phyloP scores from a whole-genome alignment of 2,888 invertebrate genomes.

The Meiosimyza decipiens region DNA sequence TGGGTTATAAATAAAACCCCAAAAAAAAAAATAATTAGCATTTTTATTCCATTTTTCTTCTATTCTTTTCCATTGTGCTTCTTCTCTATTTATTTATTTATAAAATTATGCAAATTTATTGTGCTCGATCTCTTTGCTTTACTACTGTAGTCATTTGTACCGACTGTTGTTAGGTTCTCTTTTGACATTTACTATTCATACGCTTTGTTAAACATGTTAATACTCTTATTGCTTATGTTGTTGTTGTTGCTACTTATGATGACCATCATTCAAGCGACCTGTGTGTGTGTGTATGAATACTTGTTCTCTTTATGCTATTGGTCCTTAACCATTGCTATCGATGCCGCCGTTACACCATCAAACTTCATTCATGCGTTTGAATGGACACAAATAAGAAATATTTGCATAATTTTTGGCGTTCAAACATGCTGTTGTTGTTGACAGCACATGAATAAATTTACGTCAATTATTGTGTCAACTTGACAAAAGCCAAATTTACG shows the following conservation, averaged over 20 bases:
- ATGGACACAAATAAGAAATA: conserved; percentile 20
- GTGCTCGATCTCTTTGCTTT: neutral
- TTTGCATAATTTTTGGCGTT: conserved; percentile 22
- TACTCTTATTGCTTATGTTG: neutral
- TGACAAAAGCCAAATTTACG: conserved; percentile 19
- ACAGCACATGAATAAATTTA: conserved; percentile 24
- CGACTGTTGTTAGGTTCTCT: neutral
- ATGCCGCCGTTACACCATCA: neutral
- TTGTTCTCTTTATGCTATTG: neutral
- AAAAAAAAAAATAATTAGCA: neutral
- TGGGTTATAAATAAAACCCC: too few species aligned
- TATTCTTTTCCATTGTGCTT: too few species aligned
- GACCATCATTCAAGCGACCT: neutral
- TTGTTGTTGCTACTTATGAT: neutral
- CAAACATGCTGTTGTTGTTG: neutral
- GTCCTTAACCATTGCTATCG: neutral
- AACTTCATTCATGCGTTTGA: conserved; percentile 15
- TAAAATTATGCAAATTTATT: conserved; percentile 7
- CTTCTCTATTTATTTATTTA: neutral
- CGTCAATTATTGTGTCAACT: conserved; percentile 21
- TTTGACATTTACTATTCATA: neutral
- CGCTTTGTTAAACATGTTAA: neutral
- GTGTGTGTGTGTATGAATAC: neutral
- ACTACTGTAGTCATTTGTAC: neutral
- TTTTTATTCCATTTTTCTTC: neutral